A percentile compares a stretch with the other conserved stretches of the same genome.
phyloP scores from a whole-genome alignment of 2,797 vertebrate genomes.

The Sylvilagus floridanus region DNA sequence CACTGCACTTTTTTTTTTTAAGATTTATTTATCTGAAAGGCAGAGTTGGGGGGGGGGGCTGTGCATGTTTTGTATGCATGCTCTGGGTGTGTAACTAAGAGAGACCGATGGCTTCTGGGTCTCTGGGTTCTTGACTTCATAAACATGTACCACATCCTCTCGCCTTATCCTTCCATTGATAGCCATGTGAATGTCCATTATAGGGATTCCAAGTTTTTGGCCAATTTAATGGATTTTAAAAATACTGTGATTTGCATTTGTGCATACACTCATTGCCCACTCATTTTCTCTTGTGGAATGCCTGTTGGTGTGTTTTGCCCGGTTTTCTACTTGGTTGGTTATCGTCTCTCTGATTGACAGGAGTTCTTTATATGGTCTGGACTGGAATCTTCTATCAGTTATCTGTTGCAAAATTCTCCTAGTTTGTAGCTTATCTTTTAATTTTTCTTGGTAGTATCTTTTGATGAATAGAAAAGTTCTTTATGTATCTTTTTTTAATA shows the following conservation, averaged over 20 bases:
- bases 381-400: not conserved
- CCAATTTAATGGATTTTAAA: not conserved
- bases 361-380: not conserved
- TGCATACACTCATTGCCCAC: not conserved
- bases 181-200: not conserved
- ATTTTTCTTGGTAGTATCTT: conserved; percentile 55
- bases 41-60: no score
- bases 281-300: not conserved
- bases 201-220: not conserved
- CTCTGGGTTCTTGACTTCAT: not conserved
- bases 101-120: not conserved
- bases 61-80: not conserved
- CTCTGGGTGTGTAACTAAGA: not conserved
- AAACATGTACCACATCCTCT: not conserved
- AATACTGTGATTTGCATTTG: conserved; percentile 5
- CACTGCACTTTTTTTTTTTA: no score
- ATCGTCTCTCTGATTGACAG: not conserved
- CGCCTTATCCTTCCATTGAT: not conserved
- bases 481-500: not conserved
- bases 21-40: no score
- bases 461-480: conserved; percentile 10
- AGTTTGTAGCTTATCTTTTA: conserved; percentile 8
- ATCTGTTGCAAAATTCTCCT: not conserved
- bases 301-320: not conserved
- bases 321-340: not conserved